These are phyloP conservation scores for Ictalurus punctatus DNA, from an alignment of 2,113 vertebrate genomes.

Conservation along the genomic window DNA sequence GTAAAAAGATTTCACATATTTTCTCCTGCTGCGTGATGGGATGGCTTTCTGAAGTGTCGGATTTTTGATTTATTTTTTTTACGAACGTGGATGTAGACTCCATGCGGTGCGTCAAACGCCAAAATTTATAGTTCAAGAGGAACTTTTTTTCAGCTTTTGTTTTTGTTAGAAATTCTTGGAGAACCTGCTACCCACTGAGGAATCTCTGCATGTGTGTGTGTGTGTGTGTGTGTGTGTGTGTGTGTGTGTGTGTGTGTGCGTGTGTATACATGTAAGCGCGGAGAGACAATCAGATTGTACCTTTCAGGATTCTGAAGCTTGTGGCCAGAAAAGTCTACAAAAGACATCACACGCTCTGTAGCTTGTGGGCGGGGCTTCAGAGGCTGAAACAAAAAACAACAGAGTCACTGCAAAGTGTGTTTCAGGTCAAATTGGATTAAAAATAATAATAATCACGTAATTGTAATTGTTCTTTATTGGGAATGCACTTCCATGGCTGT, in stretches of 20 bases:
- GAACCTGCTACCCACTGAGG: not conserved
- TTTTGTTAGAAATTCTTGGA: not conserved
- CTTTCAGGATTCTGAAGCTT: not conserved
- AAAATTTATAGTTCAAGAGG: not conserved
- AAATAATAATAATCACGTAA: not conserved
- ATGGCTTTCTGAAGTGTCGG: not conserved
- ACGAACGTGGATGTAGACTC: not conserved
- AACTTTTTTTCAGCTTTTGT: not conserved
- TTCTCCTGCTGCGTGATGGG: not conserved
- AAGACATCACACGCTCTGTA: not conserved
- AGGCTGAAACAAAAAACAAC: not conserved
- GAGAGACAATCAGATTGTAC: not conserved
- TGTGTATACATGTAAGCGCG: not conserved
- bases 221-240: not conserved
- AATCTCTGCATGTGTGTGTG: not conserved
- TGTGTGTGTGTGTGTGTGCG: not conserved
- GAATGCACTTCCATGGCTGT: not conserved
- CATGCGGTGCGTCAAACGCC: not conserved
- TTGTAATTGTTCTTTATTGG: not conserved
- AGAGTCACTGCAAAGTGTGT: not conserved
- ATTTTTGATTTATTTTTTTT: not conserved
- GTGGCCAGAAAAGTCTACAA: not conserved
- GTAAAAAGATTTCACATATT: not conserved
- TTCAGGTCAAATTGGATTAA: not conserved
- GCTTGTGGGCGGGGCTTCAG: not conserved